Conservation (phyloP, 2,797 vertebrate genomes). For the Spinus olivaceus region DNA sequence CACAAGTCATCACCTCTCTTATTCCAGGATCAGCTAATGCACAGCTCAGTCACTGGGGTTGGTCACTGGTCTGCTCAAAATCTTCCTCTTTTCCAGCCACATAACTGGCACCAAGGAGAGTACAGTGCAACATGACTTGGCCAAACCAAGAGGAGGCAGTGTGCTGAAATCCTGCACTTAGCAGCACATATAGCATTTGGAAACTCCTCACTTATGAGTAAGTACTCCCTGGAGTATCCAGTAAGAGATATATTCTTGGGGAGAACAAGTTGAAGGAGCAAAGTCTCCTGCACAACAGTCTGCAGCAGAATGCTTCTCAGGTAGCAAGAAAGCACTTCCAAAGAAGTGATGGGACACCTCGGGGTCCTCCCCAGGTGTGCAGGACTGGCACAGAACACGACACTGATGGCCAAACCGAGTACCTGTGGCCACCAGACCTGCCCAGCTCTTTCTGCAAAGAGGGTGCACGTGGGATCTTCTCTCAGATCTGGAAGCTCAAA, state of each 20-base stretch:
- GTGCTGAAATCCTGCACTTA: background rate
- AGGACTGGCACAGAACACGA: background rate
- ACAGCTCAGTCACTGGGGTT: background rate
- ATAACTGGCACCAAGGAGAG: background rate
- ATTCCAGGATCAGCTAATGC: background rate
- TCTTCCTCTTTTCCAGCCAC: background rate
- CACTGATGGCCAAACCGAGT: background rate
- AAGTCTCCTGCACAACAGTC: background rate
- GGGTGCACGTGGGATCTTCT: background rate
- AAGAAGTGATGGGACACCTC: background rate
- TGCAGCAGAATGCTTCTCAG: background rate
- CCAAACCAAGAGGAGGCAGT: background rate
- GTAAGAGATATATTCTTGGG: background rate
- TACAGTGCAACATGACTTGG: fast-evolving
- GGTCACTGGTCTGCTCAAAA: background rate
- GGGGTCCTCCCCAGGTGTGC: fast-evolving
- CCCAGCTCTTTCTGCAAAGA: background rate
- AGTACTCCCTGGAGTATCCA: background rate
- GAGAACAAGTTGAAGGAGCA: background rate
- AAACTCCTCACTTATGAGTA: background rate
- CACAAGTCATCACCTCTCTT: background rate
- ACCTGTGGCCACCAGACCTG: background rate
- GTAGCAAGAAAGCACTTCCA: background rate
- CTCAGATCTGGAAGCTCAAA: background rate
- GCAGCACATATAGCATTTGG: background rate